Base-by-base conservation (phyloP, 2,113 vertebrate species). In the Chlorodrepanis virens region DNA sequence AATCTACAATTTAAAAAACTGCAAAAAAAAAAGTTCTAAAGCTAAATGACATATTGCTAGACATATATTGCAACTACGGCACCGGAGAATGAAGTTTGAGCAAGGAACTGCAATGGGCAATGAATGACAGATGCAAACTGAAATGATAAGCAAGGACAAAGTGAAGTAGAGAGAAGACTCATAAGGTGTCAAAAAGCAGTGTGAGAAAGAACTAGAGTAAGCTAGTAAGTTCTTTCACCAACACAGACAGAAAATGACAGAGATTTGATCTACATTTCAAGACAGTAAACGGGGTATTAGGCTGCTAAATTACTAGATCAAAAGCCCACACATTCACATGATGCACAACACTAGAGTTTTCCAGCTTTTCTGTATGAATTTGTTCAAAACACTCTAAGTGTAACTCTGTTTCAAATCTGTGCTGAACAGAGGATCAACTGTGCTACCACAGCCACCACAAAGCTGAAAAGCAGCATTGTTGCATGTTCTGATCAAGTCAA, bases 391-490 rank as follows among this genome's bases (percentile, higher is more conserved):
- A 52, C 39, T n/a, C 0, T 9, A 52, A 85, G 57, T 20, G 7
- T 29, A 70, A 56, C 29, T 56, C 83, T 52, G 40, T 78, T 87
- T 52, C 65, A 68, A 95, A 83, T 24, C 49, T 40, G 72, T 0
- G 0, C 20, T 45, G 53, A 92, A 93, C 40, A 89, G 89, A 90
- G 76, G 31, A 86, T 83, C 86, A 71, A 47, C 76, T 92, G 68
- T 83, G 50, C 59, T n/a, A 72, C 40, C n/a, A 77, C 39, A 77
- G 64, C n/a, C 64, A 74, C 37, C 45, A 49, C 54, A 61, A 49
- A 86, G 76, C 76, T 89, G 80, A 96, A 96, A 94, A 92, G 91
- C 63, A 92, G 72, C 80, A 89, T n/a, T 90, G 77, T 89, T 77
- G 12, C 35, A 60, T 21, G 37, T 31, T 80, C 45, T 60, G 50